Conservation (phyloP, 2,113 vertebrate species). For the Epinephelus cyanopodus region DNA sequence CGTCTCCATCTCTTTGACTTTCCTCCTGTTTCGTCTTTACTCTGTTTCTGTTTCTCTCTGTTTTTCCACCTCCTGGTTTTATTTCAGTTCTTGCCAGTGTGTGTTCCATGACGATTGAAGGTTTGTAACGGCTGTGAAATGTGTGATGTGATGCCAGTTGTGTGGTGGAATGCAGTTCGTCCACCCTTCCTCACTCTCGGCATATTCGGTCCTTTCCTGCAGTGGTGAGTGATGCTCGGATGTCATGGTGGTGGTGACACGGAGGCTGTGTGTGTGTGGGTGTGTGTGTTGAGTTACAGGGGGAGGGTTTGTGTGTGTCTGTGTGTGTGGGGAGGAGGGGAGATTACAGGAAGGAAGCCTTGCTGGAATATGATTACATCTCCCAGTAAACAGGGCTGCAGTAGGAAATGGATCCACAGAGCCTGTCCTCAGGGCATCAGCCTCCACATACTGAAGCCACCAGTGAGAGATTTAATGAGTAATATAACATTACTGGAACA, state of each 20-base stretch:
- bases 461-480: slow-evolving; percentile 23
- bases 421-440: slow-evolving; percentile 53
- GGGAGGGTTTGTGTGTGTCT: slow-evolving; percentile 20
- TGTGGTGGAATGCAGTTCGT: slow-evolving; percentile 37
- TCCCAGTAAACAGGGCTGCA: slow-evolving; percentile 75
- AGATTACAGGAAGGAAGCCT: slow-evolving; percentile 79
- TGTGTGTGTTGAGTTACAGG: slow-evolving; percentile 45
- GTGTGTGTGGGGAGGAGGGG: slow-evolving; percentile 4
- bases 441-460: not conserved
- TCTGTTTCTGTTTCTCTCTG: not conserved
- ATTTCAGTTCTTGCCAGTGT: not conserved
- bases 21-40: not conserved
- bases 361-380: slow-evolving; percentile 81
- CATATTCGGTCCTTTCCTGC: slow-evolving; percentile 21
- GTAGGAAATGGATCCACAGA: slow-evolving; percentile 76
- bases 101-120: not conserved
- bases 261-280: slow-evolving; percentile 14
- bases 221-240: slow-evolving; percentile 38
- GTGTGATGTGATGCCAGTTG: slow-evolving; percentile 28
- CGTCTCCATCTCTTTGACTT: not conserved
- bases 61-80: not conserved
- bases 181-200: not conserved
- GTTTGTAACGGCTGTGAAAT: not conserved
- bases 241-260: slow-evolving; percentile 25
- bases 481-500: not conserved